Base-by-base conservation (phyloP, 2,113 vertebrate genomes). In the Enhydra lutris region DNA sequence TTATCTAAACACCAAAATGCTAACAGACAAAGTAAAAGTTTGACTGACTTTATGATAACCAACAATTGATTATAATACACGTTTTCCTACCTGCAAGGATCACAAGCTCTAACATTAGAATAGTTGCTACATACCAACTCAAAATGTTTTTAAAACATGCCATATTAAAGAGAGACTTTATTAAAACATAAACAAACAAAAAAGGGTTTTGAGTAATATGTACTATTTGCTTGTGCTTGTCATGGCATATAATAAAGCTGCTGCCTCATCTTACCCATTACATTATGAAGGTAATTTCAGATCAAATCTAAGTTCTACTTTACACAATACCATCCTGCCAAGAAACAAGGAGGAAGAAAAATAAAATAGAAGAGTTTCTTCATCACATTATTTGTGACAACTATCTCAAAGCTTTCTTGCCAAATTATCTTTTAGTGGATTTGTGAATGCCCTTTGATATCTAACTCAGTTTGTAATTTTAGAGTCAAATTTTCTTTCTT, bases 101-200 rank as follows among this genome's bases (percentile, higher is more conserved):
- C 42, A 92, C 76, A 97, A 92, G 83, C 10, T 83, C 55, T 84
- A 80, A 34, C 74, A 80, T 82, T 20, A 95, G 15, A 81, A 63
- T 82, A 92, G 78, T n/a, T 87, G 63, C n/a, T 92, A 78, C 17
- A 86, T 61, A 89, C 8, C 52, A 98, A 74, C 59, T 94, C 61
- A 94, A 95, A 97, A 95, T 89, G n/a, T 26, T n/a, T 71, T 34
- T 80, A 91, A 96, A 96, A 87, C 80, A 93, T 55, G 17, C 4
- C 13, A 67, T 79, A 86, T 94, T 89, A 93, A 84, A 52, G 13
- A 93, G 4, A 97, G 23, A 83, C 13, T 52, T 86, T 84, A 84
- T 85, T 61, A 74, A 96, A 91, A 82, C 63, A 82, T 42, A n/a
- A 61, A 61, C 18, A 39, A 81, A 45, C 42, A 89, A 92, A 61